A percentile compares a stretch with the other conserved stretches of the same genome.
Evolutionary conservation across 2,888 invertebrate genomes (phyloP).

Genomic region (Craniophora ligustri): DNA sequence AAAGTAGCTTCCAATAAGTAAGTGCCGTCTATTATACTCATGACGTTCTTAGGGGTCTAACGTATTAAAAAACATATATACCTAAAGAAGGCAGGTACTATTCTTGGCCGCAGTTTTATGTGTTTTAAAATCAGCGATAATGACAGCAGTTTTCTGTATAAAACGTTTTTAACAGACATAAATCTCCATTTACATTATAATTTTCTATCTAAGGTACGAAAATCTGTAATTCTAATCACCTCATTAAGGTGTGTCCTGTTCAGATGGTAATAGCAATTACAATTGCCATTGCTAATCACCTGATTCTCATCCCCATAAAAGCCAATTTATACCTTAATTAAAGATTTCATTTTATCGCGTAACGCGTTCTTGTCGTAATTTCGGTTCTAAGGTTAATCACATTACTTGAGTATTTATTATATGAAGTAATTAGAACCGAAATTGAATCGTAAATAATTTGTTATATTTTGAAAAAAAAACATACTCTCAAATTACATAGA

Average conservation of each 20-base stretch:
- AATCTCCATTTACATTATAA: not conserved
- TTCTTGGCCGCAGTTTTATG: too few relatives aligned
- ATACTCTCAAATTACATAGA: not conserved
- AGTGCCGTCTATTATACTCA: not conserved
- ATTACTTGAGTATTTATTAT: slow-evolving; percentile 2
- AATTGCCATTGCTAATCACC: slow-evolving; percentile 52
- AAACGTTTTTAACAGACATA: too few relatives aligned
- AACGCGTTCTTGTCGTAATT: slow-evolving; percentile 34
- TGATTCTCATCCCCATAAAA: slow-evolving; percentile 47
- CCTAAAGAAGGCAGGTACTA: too few relatives aligned
- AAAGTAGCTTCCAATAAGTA: too few relatives aligned
- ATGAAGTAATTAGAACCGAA: not conserved
- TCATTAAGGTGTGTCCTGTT: slow-evolving; percentile 25
- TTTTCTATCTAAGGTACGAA: slow-evolving; percentile 1
- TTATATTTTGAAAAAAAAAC: not conserved
- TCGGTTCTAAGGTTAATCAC: slow-evolving; percentile 26
- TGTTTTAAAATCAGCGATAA: too few relatives aligned
- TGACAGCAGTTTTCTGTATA: too few relatives aligned
- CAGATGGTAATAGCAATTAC: slow-evolving; percentile 45
- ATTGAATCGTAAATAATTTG: not conserved
- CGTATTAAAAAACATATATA: too few relatives aligned
- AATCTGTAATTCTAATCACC: slow-evolving; percentile 27
- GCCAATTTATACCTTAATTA: slow-evolving; percentile 50
- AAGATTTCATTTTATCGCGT: slow-evolving; percentile 48
- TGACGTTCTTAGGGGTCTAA: too few relatives aligned